phyloP scores from a whole-genome alignment of 2,888 invertebrate genomes.

The Lasiommata megera region DNA sequence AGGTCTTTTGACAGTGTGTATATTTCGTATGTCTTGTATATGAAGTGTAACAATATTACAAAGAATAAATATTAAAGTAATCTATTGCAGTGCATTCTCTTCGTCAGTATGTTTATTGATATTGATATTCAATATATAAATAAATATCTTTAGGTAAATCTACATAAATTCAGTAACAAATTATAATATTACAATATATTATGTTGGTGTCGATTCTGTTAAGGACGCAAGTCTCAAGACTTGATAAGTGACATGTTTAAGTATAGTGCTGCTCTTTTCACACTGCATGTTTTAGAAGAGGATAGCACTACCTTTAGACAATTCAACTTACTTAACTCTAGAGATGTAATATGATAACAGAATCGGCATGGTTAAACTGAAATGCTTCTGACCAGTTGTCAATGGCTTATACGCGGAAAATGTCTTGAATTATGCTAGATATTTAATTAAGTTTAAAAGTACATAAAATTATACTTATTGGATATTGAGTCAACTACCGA shows the following conservation, averaged over 20 bases:
- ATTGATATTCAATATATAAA: slow-evolving; percentile 40
- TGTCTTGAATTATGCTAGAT: background rate
- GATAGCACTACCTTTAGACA: too few species aligned
- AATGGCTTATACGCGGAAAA: background rate
- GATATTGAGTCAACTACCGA: background rate
- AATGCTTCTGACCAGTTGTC: background rate
- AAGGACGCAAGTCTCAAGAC: too few species aligned
- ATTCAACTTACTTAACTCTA: too few species aligned
- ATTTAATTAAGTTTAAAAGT: background rate
- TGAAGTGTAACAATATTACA: slow-evolving; percentile 21
- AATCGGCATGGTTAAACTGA: background rate
- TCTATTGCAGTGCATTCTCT: slow-evolving; percentile 38
- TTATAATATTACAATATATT: too few species aligned
- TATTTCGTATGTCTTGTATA: slow-evolving; percentile 48
- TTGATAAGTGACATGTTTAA: too few species aligned
- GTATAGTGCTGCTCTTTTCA: too few species aligned
- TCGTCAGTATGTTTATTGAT: slow-evolving; percentile 49
- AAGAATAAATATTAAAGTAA: slow-evolving; percentile 19
- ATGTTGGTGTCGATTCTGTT: too few species aligned
- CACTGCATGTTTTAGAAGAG: too few species aligned
- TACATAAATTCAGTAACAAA: background rate
- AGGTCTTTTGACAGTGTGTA: slow-evolving; percentile 67
- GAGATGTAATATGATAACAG: background rate
- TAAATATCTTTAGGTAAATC: background rate
- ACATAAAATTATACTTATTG: background rate